Evolutionary conservation across 2,888 invertebrate genomes (phyloP).

Genomic region (Apotomis betuletana): DNA sequence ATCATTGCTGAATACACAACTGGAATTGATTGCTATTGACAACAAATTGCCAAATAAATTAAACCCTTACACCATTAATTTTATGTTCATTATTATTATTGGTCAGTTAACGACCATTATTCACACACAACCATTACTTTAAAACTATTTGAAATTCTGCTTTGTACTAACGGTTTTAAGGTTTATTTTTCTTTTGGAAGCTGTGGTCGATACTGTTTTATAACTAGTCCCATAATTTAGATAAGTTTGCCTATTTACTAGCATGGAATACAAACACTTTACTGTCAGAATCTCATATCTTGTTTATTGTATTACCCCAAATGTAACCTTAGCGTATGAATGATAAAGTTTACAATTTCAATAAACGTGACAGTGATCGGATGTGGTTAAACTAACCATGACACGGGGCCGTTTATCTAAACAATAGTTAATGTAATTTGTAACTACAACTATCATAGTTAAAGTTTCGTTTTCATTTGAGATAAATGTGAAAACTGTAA

Average conservation of each 20-base stretch:
- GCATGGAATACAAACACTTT: conserved; percentile 23
- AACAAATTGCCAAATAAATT: conserved; percentile 30
- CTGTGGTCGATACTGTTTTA: background rate
- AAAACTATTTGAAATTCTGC: background rate
- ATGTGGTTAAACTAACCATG: background rate
- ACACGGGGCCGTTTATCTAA: conserved; percentile 27
- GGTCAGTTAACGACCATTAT: conserved; percentile 32
- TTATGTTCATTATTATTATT: conserved; percentile 37
- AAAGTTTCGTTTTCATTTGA: conserved; percentile 14
- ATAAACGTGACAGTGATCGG: background rate
- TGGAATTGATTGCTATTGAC: background rate
- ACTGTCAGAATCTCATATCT: conserved; percentile 12
- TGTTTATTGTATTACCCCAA: background rate
- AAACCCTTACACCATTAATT: conserved; percentile 27
- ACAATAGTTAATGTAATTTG: conserved; percentile 32
- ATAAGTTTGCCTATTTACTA: conserved; percentile 39
- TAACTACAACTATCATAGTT: conserved; percentile 20
- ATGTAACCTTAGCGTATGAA: background rate
- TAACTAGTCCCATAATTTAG: conserved; percentile 30
- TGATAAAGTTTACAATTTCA: background rate
- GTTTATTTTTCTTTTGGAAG: background rate
- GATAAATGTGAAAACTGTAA: conserved; percentile 5
- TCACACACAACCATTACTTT: conserved; percentile 12
- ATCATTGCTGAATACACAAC: background rate
- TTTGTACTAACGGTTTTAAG: background rate